Conservation (phyloP, 2,888 invertebrate species). For the Polydrusus pterygomalis region DNA sequence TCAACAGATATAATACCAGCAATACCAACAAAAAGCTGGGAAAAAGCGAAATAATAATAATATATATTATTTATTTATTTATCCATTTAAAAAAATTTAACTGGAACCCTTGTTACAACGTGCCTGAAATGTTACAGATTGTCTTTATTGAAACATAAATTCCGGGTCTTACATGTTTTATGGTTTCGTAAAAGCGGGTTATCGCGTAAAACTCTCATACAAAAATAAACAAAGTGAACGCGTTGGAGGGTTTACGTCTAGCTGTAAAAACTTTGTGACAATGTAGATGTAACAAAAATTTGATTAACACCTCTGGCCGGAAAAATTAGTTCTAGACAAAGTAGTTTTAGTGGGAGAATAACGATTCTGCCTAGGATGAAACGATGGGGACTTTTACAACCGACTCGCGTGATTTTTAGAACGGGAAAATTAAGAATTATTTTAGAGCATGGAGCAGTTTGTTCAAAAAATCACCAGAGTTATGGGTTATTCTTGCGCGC, state of each 20-base stretch:
- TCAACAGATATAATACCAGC: too few relatives aligned
- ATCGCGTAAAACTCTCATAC: conserved; percentile 53
- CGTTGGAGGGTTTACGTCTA: conserved; percentile 43
- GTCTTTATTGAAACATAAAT: conserved; percentile 55
- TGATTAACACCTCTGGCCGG: conserved; percentile 10
- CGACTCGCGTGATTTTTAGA: too few relatives aligned
- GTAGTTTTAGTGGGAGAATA: background rate
- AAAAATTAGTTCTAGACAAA: conserved; percentile 11
- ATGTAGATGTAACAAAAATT: conserved; percentile 38
- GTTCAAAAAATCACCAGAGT: too few relatives aligned
- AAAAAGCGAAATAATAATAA: too few relatives aligned
- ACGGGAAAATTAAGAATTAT: too few relatives aligned
- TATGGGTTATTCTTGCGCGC: too few relatives aligned
- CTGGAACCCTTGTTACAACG: conserved; percentile 33
- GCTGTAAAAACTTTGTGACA: conserved; percentile 50
- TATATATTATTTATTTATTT: too few relatives aligned
- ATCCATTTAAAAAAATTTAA: conserved; percentile 1
- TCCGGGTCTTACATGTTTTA: conserved; percentile 53
- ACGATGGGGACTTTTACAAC: too few relatives aligned
- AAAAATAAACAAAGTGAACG: conserved; percentile 54
- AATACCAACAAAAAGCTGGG: too few relatives aligned
- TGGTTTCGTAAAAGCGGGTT: conserved; percentile 49
- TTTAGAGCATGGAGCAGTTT: too few relatives aligned
- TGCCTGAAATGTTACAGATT: conserved; percentile 52
- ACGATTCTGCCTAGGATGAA: background rate